Evolutionary conservation across 2,113 vertebrate genomes (phyloP), one percentile per base, ranked within the genome.

Genomic region (Sminthopsis crassicaudata): DNA sequence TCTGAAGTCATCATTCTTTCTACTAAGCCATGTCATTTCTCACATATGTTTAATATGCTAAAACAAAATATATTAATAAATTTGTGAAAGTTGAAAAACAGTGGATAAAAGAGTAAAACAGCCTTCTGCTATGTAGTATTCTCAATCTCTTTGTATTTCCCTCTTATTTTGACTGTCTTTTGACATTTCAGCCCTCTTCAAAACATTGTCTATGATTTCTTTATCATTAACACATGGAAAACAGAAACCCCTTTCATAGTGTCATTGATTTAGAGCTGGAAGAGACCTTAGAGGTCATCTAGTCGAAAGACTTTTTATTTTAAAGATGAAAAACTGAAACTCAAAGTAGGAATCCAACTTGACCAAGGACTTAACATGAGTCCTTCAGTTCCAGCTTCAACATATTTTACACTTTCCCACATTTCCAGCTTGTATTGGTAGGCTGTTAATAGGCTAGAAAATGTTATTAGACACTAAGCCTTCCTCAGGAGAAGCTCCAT

Each of bases 101-200:
- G 30, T 16, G 12, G 3, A 36, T n/a, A 36, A 12, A 55, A 95
- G 76, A 8, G 53, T n/a, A 60, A 93, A 95, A 60, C 53, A 96
- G 76, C n/a, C 36, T 92, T 23, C 3, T 36, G 53, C 91, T 46
- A 19, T 19, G 46, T 92, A 95, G 84, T 54, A 23, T 92, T 93
- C 60, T 14, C 8, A 55, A 2, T 14, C 7, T 91, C 48, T 53
- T 91, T 89, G 54, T 95, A 2, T 14, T 89, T 94, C 30, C 16
- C 94, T n/a, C 19, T 91, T 96, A 24, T n/a, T 91, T 76, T 52
- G n/a, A 92, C 16, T 51, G 46, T 89, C 14, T n/a, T 96, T 95
- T 57, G 24, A 53, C 8, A 46, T 92, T 10, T 36, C 60, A 55
- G 0, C 2, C 93, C n/a, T 42, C 24, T 67, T 60, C 91, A 93